Evolutionary conservation across 2,888 invertebrate species (phyloP), one percentile per base, ranked within the genome.

Genomic region (Axea sp.): DNA sequence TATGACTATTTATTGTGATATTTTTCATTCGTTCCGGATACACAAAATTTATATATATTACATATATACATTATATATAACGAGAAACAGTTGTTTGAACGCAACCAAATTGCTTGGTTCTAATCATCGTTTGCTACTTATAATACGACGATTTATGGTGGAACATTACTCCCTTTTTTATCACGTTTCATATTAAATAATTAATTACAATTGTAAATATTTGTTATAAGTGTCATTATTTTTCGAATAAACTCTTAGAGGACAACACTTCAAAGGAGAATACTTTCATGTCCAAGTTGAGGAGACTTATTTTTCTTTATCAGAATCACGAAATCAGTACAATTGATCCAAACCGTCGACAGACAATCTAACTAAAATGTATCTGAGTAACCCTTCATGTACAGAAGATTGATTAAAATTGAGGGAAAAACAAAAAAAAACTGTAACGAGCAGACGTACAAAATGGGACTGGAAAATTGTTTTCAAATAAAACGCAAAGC

Each of bases 1-100:
- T 37, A 37, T 60, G 60, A 51, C 59, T 45, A 45, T 62, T 60
- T 49, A 26, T 73, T 62, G 73, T 67, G 60, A 67, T 73, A 62
- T 62, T 67, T 65, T 67, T 14, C 43, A 49, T 72, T 65, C 51
- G 51, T 65, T 73, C 31, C 19, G 37, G 19, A 26, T 53, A 64
- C 14, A 37, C 45, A 12, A 33, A 57, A 45, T 55, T 59, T 47
- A 33, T 45, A 55, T 8, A 45, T 15, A 24, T 24, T n/a, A n/a
- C n/a, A n/a, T n/a, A n/a, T n/a, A n/a, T n/a, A n/a, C n/a, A n/a
- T n/a, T 28, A 41, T 9, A 41, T 5, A 45, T 19, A 26, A 43
- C 8, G 45, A 33, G 43, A 37, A 37, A 24, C 33, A 45, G 28
- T 55, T 33, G 43, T 60, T 43, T 68, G 26, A 35, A 26, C 31